Base-by-base conservation (phyloP, 53 echinoderm and acorn worm species). In the Glandiceps talaboti region DNA sequence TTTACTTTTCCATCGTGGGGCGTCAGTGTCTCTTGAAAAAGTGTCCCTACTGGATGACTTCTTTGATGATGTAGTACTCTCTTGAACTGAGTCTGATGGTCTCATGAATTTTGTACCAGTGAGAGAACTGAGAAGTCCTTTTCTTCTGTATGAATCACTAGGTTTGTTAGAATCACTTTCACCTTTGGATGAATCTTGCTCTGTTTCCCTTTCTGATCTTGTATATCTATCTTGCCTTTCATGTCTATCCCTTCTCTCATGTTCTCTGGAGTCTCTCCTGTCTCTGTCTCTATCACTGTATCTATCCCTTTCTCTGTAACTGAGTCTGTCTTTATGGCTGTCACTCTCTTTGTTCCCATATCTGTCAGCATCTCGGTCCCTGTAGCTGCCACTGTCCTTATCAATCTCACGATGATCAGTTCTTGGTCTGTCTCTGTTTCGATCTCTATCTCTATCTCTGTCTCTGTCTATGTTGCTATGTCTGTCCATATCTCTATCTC, bases 81-180 rank as follows among this genome's bases (percentile, higher is more conserved):
- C 64, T 45, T 79, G 78, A 64, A 80, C 82, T 0, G 74, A 31
- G 45, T 85, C 76, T 14, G 78, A 73, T 25, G 85, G 88, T 79
- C 32, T 85, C 81, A 85, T 74, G 75, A 85, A 88, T 28, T 75
- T 85, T 31, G 82, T 82, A 14, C 64, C 64, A n/a, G n/a, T n/a
- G 64, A 45, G 20, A 20, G 64, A 45, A 45, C 64, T 45, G 6
- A 45, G 64, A 6, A 45, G 64, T 45, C 64, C 64, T 20, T 20
- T 20, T 12, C 64, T 45, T 45, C 6, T 12, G 20, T 20, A 12
- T 45, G 64, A 45, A 45, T 6, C 6, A 6, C 20, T 6, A 45
- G 6, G 6, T 20, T 45, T 45, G 20, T 20, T 45, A 45, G 64
- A 45, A 20, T 45, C 64, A 25, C 80, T 33, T 14, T 27, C 14